Evolutionary conservation across 2,888 invertebrate genomes (phyloP).

Genomic region (Nephrotoma appendiculata): DNA sequence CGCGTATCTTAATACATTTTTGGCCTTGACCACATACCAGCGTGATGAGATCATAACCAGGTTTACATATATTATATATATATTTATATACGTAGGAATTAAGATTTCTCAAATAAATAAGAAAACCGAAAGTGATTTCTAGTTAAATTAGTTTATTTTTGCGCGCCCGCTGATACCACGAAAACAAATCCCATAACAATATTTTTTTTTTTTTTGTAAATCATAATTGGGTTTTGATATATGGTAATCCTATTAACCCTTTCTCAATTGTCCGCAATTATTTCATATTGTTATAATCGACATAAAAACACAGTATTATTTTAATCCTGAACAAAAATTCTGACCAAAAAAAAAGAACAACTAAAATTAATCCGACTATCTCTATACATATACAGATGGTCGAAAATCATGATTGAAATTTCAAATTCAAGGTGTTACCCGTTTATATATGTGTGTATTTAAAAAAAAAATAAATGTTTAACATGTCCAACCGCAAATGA

Average conservation of each 20-base stretch:
- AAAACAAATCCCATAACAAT: neutral
- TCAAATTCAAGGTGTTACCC: neutral
- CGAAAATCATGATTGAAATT: neutral
- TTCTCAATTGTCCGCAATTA: neutral
- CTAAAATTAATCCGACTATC: neutral
- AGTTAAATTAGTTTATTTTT: neutral
- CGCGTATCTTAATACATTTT: too few relatives aligned
- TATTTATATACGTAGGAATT: neutral
- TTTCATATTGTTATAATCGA: neutral
- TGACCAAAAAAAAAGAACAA: neutral
- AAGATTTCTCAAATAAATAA: neutral
- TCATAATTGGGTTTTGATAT: neutral
- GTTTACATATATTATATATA: neutral
- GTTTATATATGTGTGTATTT: neutral
- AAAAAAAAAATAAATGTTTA: neutral
- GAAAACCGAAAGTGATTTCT: neutral
- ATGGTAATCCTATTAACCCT: neutral
- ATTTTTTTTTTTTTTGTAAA: neutral
- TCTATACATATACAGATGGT: neutral
- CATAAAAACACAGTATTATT: neutral
- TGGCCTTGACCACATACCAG: neutral
- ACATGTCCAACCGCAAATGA: neutral
- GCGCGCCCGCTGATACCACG: neutral
- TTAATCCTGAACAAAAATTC: neutral
- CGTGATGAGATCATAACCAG: neutral